Evolutionary conservation across 2,797 vertebrate genomes (phyloP).

Genomic region (Phylloscopus collybita): DNA sequence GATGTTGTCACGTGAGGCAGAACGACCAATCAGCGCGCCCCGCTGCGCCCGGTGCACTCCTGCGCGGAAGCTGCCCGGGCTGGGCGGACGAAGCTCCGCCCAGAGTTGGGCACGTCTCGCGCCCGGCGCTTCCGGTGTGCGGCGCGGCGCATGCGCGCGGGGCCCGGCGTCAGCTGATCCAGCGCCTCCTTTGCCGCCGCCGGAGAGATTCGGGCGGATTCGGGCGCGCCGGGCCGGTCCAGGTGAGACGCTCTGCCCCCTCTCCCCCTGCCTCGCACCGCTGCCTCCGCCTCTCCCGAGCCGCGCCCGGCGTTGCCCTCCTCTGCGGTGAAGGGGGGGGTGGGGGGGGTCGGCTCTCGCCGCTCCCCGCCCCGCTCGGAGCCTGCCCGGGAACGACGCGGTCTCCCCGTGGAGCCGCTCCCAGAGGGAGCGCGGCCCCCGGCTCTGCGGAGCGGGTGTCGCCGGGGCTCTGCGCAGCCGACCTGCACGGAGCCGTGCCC

Average conservation of each 20-base stretch:
- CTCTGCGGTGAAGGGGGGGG: no score
- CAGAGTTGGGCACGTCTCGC: neutral
- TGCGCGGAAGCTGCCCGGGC: neutral
- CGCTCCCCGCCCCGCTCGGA: neutral
- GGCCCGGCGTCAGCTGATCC: constrained; percentile 19
- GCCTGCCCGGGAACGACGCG: neutral
- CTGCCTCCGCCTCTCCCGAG: neutral
- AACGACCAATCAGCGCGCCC: neutral
- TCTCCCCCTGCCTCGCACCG: accelerated
- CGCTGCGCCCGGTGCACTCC: accelerated
- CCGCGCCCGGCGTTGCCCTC: neutral
- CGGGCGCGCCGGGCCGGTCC: neutral
- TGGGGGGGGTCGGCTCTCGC: neutral
- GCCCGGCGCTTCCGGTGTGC: neutral
- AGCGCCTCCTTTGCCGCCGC: neutral
- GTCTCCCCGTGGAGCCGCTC: no score
- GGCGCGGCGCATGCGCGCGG: neutral
- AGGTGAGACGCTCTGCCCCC: neutral
- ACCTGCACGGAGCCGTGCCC: neutral
- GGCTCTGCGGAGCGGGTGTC: neutral
- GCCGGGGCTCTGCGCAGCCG: neutral
- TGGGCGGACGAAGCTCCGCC: neutral
- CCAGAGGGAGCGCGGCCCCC: neutral
- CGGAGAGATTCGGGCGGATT: neutral
- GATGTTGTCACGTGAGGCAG: accelerated